These are phyloP conservation scores for Drosophila multiciliata DNA, from an alignment of 2,888 invertebrate species.

Conservation along the genomic window DNA sequence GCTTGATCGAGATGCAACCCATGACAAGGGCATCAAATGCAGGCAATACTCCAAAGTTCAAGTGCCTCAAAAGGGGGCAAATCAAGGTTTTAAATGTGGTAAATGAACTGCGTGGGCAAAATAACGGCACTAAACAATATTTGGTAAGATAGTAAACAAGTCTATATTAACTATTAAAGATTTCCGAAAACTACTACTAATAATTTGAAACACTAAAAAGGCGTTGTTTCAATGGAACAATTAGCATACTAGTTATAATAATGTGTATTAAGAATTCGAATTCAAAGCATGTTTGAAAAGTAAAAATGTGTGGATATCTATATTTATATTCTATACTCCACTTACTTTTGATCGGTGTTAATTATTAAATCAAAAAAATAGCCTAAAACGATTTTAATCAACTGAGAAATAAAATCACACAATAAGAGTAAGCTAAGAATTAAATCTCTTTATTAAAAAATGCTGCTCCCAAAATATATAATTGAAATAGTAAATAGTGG, in stretches of 20 bases:
- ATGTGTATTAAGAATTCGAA: neutral
- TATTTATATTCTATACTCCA: neutral
- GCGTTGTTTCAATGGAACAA: neutral
- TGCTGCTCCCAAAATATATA: neutral
- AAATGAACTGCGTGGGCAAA: conserved; percentile 21
- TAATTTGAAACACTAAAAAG: neutral
- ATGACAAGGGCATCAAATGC: conserved; percentile 35
- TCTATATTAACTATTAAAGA: neutral
- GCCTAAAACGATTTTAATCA: too few relatives aligned
- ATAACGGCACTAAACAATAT: conserved; percentile 13
- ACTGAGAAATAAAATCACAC: neutral
- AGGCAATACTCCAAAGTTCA: conserved; percentile 20
- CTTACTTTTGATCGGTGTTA: neutral
- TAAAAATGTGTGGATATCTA: neutral
- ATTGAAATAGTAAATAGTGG: neutral
- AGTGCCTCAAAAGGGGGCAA: conserved; percentile 10
- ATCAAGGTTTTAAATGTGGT: conserved; percentile 9
- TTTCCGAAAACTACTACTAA: too few relatives aligned
- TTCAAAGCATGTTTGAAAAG: neutral
- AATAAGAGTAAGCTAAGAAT: neutral
- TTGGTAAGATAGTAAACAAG: neutral
- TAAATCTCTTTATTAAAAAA: neutral
- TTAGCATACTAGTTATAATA: neutral
- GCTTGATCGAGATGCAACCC: conserved; percentile 5
- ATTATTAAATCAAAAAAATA: too few relatives aligned